A percentile compares a stretch with the other conserved stretches of the same genome.
Evolutionary conservation across 30 jellyfish, hydroid and myxozoan species (phyloP).

Genomic region (Aurelia aurita complex sp. Pacific): DNA sequence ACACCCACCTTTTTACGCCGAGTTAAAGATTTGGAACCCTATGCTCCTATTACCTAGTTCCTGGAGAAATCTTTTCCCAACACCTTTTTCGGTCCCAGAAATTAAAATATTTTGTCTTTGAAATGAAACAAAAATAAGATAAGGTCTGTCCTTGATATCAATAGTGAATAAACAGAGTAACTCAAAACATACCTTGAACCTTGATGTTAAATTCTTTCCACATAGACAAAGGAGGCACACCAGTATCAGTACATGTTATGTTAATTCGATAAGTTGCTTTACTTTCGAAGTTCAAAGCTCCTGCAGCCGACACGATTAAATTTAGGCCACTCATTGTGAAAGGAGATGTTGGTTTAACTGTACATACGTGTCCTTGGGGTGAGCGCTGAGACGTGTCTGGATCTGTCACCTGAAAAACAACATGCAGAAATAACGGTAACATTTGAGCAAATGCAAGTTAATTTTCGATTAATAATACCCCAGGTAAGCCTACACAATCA

Average conservation of each 20-base stretch:
- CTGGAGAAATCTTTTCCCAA: background rate
- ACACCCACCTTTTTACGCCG: too few species aligned
- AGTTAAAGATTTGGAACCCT: too few species aligned
- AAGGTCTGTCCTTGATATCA: background rate
- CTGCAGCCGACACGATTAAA: slow-evolving; percentile 14
- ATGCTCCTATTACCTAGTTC: too few species aligned
- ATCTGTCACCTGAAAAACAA: slow-evolving; percentile 46
- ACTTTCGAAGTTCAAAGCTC: slow-evolving; percentile 24
- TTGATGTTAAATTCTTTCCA: slow-evolving; percentile 15
- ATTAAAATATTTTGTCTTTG: background rate
- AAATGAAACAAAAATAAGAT: too few species aligned
- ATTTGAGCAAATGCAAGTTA: too few species aligned
- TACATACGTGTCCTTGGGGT: slow-evolving; percentile 52
- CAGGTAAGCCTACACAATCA: too few species aligned
- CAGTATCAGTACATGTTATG: slow-evolving; percentile 62
- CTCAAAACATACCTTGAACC: slow-evolving; percentile 36
- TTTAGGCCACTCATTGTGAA: slow-evolving; percentile 43
- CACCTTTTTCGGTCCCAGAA: background rate
- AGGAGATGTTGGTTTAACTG: slow-evolving; percentile 35
- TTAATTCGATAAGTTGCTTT: slow-evolving; percentile 4
- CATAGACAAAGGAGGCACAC: slow-evolving; percentile 57
- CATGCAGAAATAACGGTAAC: too few species aligned
- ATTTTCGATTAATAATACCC: too few species aligned
- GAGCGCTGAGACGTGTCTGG: slow-evolving; percentile 63
- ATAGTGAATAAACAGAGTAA: background rate